Evolutionary conservation across 2,888 invertebrate species (phyloP), one percentile per base, ranked within the genome.

Genomic region (Pemphredon lugubris): DNA sequence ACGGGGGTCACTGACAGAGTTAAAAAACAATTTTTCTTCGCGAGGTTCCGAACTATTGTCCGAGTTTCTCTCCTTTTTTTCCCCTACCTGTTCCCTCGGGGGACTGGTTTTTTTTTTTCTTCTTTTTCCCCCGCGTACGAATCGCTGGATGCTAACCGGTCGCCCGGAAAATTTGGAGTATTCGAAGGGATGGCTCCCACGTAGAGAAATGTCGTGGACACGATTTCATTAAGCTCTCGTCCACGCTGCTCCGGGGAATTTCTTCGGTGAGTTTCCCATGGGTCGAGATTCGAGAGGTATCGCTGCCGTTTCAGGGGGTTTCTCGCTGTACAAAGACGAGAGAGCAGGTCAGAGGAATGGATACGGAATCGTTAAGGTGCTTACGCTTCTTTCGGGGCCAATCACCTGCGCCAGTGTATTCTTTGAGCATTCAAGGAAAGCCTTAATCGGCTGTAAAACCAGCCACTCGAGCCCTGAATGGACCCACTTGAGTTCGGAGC

Each of bases 11-110:
- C 74, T 54, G 61, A 53, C 75, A n/a, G 82, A 84, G 82, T 86
- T 85, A 85, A 85, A 83, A 85, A 84, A 83, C 84, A 72, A 86
- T 86, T 85, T 86, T 83, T 86, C 86, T 84, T 79, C 65, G 60
- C 58, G 20, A 45, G 21, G 30, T 20, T 13, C 14, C 7, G 21
- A 21, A 6, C 68, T 45, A 68, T 81, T 75, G 77, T 82, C 51
- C 59, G 16, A 1, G 26, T 4, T 3, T 14, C 40, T 47, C 42
- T 34, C 14, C 37, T 14, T 32, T 37, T 45, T 20, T 59, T 45
- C 51, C 26, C 32, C 59, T 55, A 55, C 60, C 50, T 69, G 57
- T 59, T 16, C 45, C 26, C 30, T 13, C 13, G 14, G n/a, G n/a
- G n/a, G n/a, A n/a, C n/a, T n/a, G n/a, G n/a, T n/a, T n/a, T n/a